These are phyloP conservation scores for Pandemis corylana DNA, from an alignment of 2,888 invertebrate genomes.

Conservation along the genomic window DNA sequence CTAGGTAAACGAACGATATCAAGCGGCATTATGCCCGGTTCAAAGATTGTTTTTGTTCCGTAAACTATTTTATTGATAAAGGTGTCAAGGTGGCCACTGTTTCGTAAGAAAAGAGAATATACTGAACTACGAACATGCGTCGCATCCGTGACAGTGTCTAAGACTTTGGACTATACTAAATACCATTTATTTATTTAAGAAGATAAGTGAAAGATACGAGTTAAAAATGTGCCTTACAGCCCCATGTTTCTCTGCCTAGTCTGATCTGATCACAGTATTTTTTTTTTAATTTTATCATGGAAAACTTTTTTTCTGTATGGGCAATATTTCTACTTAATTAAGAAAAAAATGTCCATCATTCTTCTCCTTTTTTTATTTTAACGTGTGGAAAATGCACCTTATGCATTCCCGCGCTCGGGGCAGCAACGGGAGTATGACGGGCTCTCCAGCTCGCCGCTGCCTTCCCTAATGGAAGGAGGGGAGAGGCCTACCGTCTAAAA, in stretches of 20 bases:
- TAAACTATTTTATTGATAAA: slow-evolving; percentile 22
- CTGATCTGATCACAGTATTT: not conserved
- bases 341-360: too few species aligned
- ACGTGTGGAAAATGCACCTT: too few species aligned
- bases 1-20: not conserved
- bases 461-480: too few species aligned
- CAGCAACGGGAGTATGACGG: too few species aligned
- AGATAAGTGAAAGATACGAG: not conserved
- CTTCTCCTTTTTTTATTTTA: too few species aligned
- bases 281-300: not conserved
- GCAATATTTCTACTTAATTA: not conserved
- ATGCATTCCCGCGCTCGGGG: too few species aligned
- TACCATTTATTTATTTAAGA: not conserved
- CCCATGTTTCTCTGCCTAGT: not conserved
- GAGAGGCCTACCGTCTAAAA: too few species aligned
- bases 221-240: not conserved
- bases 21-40: not conserved
- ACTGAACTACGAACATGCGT: slow-evolving; percentile 12
- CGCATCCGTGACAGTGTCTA: slow-evolving; percentile 20
- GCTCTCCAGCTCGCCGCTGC: too few species aligned
- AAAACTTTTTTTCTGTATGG: not conserved
- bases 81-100: slow-evolving; percentile 14
- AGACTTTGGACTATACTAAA: slow-evolving; percentile 12
- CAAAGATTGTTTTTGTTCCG: slow-evolving; percentile 4
- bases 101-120: not conserved